Base-by-base conservation (phyloP, 2,888 invertebrate species). In the Drosophila longiperda region DNA sequence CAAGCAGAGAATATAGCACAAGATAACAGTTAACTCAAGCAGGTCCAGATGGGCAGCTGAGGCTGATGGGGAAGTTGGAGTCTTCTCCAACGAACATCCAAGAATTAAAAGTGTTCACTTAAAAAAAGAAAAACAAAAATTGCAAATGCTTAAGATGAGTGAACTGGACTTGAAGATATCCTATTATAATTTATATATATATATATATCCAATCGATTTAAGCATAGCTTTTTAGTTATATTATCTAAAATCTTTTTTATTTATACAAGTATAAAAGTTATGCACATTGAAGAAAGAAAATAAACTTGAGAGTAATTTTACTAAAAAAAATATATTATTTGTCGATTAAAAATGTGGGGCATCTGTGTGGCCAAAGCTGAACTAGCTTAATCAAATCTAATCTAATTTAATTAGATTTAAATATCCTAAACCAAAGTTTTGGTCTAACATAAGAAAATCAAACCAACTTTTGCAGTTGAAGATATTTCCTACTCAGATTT, bases 1-100 rank as follows among this genome's bases (percentile, higher is more conserved):
- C 42, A 34, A 15, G 63, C 63, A 45, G 32, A 11, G 59, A 9
- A 12, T n/a, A 40, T 12, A 33, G 12, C 60, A 26, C 33, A 33
- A 20, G 59, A 40, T 40, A 50, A 53, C 32, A 64, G 49, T 42
- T 62, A 34, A 23, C 15, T 15, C 6, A 29, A 26, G 57, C 5
- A 15, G 29, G 26, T 20, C 38, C 17, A 34, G 20, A 45, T 23
- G 17, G 33, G 20, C 38, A 38, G 29, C 9, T 7, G 52, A 61
- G 32, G 52, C 32, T 61, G 36, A 32, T 38, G 29, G 26, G 34
- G 11, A n/a, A n/a, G n/a, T n/a, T n/a, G n/a, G 32, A 23, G 23
- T 15, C 15, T 42, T 33, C 29, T 12, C 29, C 32, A 32, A 40
- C n/a, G 34, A n/a, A 20, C 20, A n/a, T 26, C 5, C 26, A 34